A percentile compares a stretch with the other conserved stretches of the same genome.
phyloP scores from a whole-genome alignment of 2,888 invertebrate genomes.

The Punctoribates punctum region DNA sequence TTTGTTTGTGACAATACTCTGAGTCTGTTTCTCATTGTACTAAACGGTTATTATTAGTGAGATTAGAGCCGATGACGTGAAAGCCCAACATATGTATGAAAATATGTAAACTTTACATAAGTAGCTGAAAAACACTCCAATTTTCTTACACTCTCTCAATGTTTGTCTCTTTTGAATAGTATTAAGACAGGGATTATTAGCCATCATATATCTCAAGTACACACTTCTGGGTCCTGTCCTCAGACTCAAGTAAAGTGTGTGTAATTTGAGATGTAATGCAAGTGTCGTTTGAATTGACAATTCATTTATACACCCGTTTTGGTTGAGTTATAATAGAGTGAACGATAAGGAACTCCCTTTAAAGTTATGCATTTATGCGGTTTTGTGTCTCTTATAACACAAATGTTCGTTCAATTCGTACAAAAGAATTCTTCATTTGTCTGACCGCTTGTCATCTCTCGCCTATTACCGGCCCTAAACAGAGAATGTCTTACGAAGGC shows the following conservation, averaged over 20 bases:
- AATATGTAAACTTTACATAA: constrained; percentile 32
- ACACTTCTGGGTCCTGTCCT: not conserved
- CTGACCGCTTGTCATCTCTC: constrained; percentile 10
- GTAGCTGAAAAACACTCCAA: constrained; percentile 7
- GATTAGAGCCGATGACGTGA: not conserved
- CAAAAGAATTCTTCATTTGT: constrained; percentile 19
- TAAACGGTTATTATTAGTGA: constrained; percentile 3
- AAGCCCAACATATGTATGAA: not conserved
- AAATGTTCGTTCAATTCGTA: not conserved
- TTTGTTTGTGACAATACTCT: constrained; percentile 12
- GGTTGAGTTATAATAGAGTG: not conserved
- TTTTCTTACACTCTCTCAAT: not conserved
- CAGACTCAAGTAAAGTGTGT: not conserved
- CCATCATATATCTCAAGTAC: not conserved
- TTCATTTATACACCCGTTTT: constrained; percentile 21
- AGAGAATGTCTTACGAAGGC: not conserved
- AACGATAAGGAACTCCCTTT: not conserved
- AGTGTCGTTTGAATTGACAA: constrained; percentile 31
- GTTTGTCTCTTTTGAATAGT: too few relatives aligned
- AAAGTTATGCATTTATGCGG: constrained; percentile 30
- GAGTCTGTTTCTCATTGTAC: not conserved
- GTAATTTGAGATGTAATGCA: constrained; percentile 8
- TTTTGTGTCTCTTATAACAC: constrained; percentile 10
- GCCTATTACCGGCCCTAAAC: not conserved
- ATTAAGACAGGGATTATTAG: constrained; percentile 5